These are phyloP conservation scores for Sarcophilus harrisii DNA, from an alignment of 2,797 vertebrate genomes.

Conservation along the genomic window DNA sequence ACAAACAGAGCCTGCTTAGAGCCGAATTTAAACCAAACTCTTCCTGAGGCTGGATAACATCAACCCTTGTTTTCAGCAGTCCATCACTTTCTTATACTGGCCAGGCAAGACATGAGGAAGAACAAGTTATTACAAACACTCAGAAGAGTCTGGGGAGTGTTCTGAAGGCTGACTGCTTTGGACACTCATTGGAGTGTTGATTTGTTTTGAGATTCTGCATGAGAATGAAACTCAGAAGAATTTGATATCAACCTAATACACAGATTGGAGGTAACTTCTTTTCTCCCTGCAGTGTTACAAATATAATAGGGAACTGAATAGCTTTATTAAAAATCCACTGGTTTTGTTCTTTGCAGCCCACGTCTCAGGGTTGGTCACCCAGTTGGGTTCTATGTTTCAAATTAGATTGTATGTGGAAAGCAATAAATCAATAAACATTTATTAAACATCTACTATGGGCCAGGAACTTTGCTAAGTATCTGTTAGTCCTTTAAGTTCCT, in stretches of 20 bases:
- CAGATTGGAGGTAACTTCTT: not conserved
- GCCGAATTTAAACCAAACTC: conserved; percentile 3
- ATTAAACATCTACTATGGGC: not conserved
- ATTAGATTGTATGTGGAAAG: not conserved
- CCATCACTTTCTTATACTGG: not conserved
- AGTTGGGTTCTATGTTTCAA: not conserved
- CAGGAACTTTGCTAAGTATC: not conserved
- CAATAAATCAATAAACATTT: not conserved
- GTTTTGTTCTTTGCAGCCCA: not conserved
- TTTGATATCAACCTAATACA: not conserved
- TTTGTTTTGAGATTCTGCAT: not conserved
- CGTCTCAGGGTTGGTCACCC: not conserved
- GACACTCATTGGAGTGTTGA: not conserved
- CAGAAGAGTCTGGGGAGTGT: conserved; percentile 1
- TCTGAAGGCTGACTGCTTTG: not conserved
- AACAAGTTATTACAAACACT: conserved; percentile 15
- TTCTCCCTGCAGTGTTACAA: not conserved
- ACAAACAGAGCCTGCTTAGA: not conserved
- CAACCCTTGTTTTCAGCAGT: conserved; percentile 19
- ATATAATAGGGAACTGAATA: not conserved
- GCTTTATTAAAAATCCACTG: not conserved
- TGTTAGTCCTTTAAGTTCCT: not conserved
- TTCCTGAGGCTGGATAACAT: not conserved
- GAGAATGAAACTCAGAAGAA: not conserved
- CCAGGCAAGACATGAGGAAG: not conserved